Evolutionary conservation across 1,140 invertebrate genomes (phyloP).

Genomic region (Bombus fervidus): DNA sequence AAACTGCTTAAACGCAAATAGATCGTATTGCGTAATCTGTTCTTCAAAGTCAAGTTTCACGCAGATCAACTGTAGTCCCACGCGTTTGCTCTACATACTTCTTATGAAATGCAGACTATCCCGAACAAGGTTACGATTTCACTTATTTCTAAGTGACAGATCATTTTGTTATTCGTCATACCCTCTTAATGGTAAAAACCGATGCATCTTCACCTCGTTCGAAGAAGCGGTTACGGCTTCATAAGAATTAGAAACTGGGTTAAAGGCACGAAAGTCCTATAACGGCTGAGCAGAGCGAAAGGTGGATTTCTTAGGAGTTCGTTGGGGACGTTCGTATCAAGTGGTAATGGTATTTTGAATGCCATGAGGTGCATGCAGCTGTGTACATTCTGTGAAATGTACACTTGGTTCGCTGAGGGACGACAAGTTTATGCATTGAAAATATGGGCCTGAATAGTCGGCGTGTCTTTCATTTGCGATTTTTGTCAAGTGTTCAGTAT

Average conservation of each 20-base stretch:
- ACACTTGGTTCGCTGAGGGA: conserved; percentile 16
- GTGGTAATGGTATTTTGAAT: conserved; percentile 54
- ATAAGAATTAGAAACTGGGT: conserved; percentile 50
- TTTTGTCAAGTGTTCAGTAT: neutral
- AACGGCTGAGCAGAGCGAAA: conserved; percentile 57
- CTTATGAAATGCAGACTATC: neutral
- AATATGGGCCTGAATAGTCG: conserved; percentile 13
- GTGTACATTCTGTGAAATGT: conserved; percentile 22
- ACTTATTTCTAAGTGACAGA: neutral
- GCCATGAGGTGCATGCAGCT: conserved; percentile 35
- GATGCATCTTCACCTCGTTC: neutral
- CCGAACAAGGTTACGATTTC: conserved; percentile 11
- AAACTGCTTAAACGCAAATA: neutral
- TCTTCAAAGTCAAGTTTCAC: conserved; percentile 5
- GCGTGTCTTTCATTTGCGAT: neutral
- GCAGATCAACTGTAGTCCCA: too few relatives aligned
- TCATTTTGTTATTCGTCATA: neutral
- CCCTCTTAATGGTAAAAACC: neutral
- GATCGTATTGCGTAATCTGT: neutral
- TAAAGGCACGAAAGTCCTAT: conserved; percentile 34
- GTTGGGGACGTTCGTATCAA: conserved; percentile 36
- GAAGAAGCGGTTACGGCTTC: neutral
- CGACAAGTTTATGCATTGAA: conserved; percentile 43
- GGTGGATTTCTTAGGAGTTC: conserved; percentile 65
- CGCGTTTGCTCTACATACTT: neutral